Percentiles rank a stretch among this genome's conserved stretches.
These are phyloP conservation scores for Melanargia galathea DNA, from an alignment of 2,888 invertebrate species.

Conservation along the genomic window DNA sequence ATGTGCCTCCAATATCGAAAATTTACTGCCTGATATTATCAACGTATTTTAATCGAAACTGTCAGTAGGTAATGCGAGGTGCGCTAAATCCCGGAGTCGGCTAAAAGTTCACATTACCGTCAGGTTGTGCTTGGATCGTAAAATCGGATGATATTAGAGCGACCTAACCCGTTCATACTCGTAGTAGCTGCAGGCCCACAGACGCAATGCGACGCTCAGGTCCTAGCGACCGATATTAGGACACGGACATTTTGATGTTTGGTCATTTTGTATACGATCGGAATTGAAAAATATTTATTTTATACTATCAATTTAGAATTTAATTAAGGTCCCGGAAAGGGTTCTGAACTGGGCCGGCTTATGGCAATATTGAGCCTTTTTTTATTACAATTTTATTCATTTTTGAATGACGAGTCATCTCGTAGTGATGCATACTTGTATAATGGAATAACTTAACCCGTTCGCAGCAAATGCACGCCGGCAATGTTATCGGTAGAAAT, in stretches of 20 bases:
- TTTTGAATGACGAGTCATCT: too few species aligned
- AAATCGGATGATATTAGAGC: constrained; percentile 39
- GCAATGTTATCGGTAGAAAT: too few species aligned
- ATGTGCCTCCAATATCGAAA: background rate
- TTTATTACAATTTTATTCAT: too few species aligned
- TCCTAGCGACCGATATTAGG: constrained; percentile 28
- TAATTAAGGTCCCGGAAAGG: too few species aligned
- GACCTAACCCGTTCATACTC: constrained; percentile 36
- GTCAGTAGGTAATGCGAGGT: constrained; percentile 21
- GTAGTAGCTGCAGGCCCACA: constrained; percentile 36
- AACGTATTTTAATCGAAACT: constrained; percentile 18
- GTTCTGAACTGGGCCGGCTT: too few species aligned
- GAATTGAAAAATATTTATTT: background rate
- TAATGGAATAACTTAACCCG: too few species aligned
- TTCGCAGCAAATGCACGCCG: too few species aligned
- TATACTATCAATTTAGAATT: too few species aligned
- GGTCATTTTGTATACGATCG: constrained; percentile 17
- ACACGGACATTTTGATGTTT: constrained; percentile 20
- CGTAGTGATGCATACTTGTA: too few species aligned
- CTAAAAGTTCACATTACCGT: constrained; percentile 36
- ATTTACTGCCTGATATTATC: background rate
- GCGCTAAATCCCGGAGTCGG: constrained; percentile 23
- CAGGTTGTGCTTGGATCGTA: constrained; percentile 36
- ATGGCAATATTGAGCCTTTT: too few species aligned
- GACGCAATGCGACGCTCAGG: constrained; percentile 39